Evolutionary conservation across 1,140 invertebrate genomes (phyloP), one percentile per base, ranked within the genome.

Genomic region (Alviniconcha marisindica): DNA sequence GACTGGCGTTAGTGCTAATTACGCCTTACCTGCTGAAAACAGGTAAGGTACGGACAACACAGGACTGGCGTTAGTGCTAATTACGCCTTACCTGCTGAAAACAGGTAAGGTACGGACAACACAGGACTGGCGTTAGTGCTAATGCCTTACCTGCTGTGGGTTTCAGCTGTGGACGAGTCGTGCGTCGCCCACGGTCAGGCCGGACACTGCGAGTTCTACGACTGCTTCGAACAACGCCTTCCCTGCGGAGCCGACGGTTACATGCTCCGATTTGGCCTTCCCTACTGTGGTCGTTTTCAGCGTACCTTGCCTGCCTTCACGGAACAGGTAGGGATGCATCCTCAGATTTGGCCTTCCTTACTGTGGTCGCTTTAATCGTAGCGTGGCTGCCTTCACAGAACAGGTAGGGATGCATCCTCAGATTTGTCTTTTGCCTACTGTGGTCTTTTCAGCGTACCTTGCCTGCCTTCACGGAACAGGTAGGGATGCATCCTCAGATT

Each of bases 161-260:
- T 21, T 56, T 10, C 74, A 83, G 82, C 36, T 15, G 42, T 77
- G 10, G 82, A 83, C n/a, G 38, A 33, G 15, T 10, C 21, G 12
- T 83, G 82, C 48, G 33, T 51, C 21, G 77, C 56, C 1, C 79
- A 81, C 54, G 80, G 83, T 31, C 7, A 51, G n/a, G 79, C 78
- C 33, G 83, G 83, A 4, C 14, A 38, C n/a, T 84, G 83, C 60
- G 83, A 84, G 42, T 84, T 84, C 79, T 84, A 84, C 69, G 18
- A 69, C 18, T 84, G 83, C 60, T 84, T 84, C 56, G 83, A 84
- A 36, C 33, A 77, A n/a, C 48, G 83, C 14, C 42, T 84, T 28
- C 56, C 79, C 21, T 84, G 83, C 60, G 56, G 83, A 0, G 40
- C 21, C 15, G 28, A 60, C 1, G 83, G 83, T 7, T 84, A 82